phyloP scores from a whole-genome alignment of 2,888 invertebrate species.

The Hydroisotoma schaefferi region DNA sequence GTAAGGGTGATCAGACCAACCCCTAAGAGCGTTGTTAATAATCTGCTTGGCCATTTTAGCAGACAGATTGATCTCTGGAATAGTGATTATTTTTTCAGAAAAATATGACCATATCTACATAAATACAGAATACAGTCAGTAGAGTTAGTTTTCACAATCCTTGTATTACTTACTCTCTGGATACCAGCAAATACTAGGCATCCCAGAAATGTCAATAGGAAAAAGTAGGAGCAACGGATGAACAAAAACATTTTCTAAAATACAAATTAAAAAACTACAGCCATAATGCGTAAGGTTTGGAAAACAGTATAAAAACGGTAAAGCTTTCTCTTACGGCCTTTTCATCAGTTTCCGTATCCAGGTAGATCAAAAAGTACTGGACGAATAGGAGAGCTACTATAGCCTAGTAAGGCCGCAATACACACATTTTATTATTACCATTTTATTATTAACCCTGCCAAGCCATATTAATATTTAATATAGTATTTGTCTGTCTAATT shows the following conservation, averaged over 20 bases:
- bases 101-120: background rate
- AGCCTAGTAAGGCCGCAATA: slow-evolving; percentile 30
- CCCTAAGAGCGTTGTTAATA: slow-evolving; percentile 30
- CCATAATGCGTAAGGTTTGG: too few relatives aligned
- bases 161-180: slow-evolving; percentile 25
- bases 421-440: too few relatives aligned
- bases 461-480: too few relatives aligned
- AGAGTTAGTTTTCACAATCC: background rate
- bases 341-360: slow-evolving; percentile 26
- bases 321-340: slow-evolving; percentile 11
- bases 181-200: slow-evolving; percentile 40
- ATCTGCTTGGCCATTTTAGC: slow-evolving; percentile 37
- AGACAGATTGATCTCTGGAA: slow-evolving; percentile 29
- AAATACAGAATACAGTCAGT: background rate
- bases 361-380: slow-evolving; percentile 37
- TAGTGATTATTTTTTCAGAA: background rate
- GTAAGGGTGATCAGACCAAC: slow-evolving; percentile 31
- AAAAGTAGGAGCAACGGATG: slow-evolving; percentile 31
- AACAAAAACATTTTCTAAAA: slow-evolving; percentile 27
- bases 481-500: background rate
- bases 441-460: too few relatives aligned
- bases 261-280: too few relatives aligned
- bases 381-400: slow-evolving; percentile 38
- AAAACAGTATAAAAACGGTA: too few relatives aligned
- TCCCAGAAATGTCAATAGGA: slow-evolving; percentile 33